Conservation (phyloP, 2,888 invertebrate species). For the Cataglyphis rosenhaueri region DNA sequence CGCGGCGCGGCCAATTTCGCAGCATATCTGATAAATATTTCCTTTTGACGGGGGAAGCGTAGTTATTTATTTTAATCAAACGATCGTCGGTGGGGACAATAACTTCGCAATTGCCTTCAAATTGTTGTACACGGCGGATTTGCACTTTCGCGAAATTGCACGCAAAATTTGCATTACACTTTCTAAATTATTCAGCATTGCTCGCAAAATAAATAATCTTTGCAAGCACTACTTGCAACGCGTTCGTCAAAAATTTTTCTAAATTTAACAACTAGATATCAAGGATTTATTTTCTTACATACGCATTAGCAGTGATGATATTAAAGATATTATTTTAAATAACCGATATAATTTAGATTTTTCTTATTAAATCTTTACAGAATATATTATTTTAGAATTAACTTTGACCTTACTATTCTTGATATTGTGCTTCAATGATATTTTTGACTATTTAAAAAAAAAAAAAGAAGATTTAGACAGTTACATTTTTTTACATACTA, state of each 20-base stretch:
- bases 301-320: background rate
- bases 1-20: slow-evolving; percentile 49
- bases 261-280: background rate
- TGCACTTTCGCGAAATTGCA: slow-evolving; percentile 48
- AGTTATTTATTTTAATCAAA: slow-evolving; percentile 57
- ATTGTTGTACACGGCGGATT: slow-evolving; percentile 22
- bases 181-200: slow-evolving; percentile 36
- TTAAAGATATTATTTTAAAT: slow-evolving; percentile 2
- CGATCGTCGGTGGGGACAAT: slow-evolving; percentile 53
- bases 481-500: slow-evolving; percentile 25
- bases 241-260: background rate
- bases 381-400: background rate
- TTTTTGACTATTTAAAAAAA: background rate
- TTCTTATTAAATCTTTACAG: background rate
- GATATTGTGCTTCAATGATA: background rate
- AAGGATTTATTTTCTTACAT: background rate
- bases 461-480: background rate
- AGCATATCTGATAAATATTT: slow-evolving; percentile 53
- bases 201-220: slow-evolving; percentile 35
- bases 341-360: background rate
- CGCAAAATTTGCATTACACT: slow-evolving; percentile 45
- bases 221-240: background rate
- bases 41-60: slow-evolving; percentile 49
- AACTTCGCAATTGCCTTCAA: slow-evolving; percentile 47
- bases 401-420: background rate